phyloP scores from a whole-genome alignment of 23 tunicate species.

The Trididemnum miniatum region DNA sequence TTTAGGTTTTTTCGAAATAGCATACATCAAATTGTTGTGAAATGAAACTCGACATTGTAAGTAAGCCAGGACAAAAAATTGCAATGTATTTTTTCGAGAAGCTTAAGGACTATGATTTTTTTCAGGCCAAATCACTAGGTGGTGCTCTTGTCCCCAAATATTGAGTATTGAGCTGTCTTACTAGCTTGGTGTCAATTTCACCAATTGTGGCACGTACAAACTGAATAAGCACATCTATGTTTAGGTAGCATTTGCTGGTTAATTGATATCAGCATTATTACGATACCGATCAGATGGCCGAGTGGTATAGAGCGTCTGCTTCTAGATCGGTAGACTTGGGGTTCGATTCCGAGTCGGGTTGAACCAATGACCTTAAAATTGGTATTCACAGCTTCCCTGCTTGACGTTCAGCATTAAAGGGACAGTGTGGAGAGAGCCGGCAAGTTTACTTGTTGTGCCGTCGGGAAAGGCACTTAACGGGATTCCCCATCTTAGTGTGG shows the following conservation, averaged over 20 bases:
- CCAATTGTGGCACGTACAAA: background rate
- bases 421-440: too few species aligned
- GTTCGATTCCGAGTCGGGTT: too few species aligned
- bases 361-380: too few species aligned
- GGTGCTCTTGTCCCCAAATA: background rate
- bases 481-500: too few species aligned
- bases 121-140: background rate
- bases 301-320: too few species aligned
- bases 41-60: background rate
- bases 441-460: too few species aligned
- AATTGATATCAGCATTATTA: background rate
- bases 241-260: background rate
- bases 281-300: too few species aligned
- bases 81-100: background rate
- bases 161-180: background rate
- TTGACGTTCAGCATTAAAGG: too few species aligned
- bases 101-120: background rate
- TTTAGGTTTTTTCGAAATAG: background rate
- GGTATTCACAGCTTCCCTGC: too few species aligned
- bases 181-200: background rate
- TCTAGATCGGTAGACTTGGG: too few species aligned
- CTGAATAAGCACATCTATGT: background rate
- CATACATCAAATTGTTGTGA: background rate
- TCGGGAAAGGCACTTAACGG: too few species aligned
- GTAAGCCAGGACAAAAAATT: background rate